Evolutionary conservation across 2,113 vertebrate species (phyloP), one percentile per base, ranked within the genome.

Genomic region (Columba janthina): DNA sequence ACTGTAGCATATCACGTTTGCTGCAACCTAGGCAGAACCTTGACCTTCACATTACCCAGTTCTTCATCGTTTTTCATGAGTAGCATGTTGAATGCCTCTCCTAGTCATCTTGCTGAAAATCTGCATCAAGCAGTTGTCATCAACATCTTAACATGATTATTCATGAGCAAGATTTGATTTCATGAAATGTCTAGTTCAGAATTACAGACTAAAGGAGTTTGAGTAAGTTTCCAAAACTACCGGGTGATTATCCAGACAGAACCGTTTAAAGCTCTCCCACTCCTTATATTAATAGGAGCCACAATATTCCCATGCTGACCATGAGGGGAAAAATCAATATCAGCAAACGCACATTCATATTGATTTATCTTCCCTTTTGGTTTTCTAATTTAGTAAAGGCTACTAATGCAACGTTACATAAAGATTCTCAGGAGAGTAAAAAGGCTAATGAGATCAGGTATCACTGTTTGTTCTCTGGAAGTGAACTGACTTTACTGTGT

Each of bases 381-480:
- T 60, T 96, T 92, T 91, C 95, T 92, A 97, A 96, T 96, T 97
- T 95, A 96, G 95, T 94, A 92, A 97, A 83, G 93, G 94, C 85
- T 96, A 62, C 93, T 93, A 95, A 93, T 90, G 82, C 81, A 90
- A 94, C 76, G 67, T 89, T 96, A 90, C 83, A 95, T 93, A 96
- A 96, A 97, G 96, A 94, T 96, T 85, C 94, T 95, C 92, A 58
- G 92, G 92, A 92, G 90, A 95, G 34, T 25, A 40, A 26, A 82
- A 85, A 31, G 53, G 80, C 88, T 91, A 77, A 81, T 66, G 85
- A 53, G 84, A 95, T 75, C 71, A 87, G 85, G 71, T 95, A 86
- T 24, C 79, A 38, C 74, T 89, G 51, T 88, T 89, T 89, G 65
- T 85, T 92, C 91, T 89, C 62, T 36, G 56, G 44, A 90, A 79